Base-by-base conservation (phyloP, 2,888 invertebrate genomes). In the Nesidiocoris tenuis region DNA sequence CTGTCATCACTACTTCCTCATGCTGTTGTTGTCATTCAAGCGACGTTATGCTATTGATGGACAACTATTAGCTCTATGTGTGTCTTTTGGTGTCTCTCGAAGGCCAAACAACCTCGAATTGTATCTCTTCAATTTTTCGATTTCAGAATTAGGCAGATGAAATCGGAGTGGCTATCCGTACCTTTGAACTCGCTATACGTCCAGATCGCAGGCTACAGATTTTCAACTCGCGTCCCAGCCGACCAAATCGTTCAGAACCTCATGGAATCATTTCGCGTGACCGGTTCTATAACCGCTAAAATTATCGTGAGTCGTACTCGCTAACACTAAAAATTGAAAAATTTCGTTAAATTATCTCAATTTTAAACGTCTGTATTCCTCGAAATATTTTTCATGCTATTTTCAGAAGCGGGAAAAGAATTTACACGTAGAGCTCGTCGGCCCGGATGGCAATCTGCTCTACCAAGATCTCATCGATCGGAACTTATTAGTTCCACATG, bases 401-500 rank as follows among this genome's bases (percentile, higher is more conserved):
- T 67, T 55, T 22, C 56, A 67, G 67, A 21, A 67, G 21, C 39
- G 67, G 16, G 67, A 16, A 17, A 67, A 67, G 22, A 56, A 67
- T 56, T 21, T 67, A 0, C 17, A 2, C n/a, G 70, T 70, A 1
- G 70, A 70, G 24, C 24, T 70, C 61, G 16, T 12, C 17, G 19
- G 59, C 18, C 24, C 57, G 24, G 59, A 21, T 18, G 70, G 25
- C 17, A 1, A 17, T 17, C 24, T 74, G 22, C 25, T 63, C 12
- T 74, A 74, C 22, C 63, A 74, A 25, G 22, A 57, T 24, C 61
- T 71, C 1, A 71, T 71, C 21, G 39, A 39, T 39, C 39, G 12
- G 12, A 39, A 39, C 5, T 39, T 7, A 7, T 39, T 39, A 39
- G 5, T 39, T n/a, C n/a, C n/a, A n/a, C n/a, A n/a, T n/a, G n/a